phyloP scores from a whole-genome alignment of 1,140 invertebrate species.

The Drosophila lowei region DNA sequence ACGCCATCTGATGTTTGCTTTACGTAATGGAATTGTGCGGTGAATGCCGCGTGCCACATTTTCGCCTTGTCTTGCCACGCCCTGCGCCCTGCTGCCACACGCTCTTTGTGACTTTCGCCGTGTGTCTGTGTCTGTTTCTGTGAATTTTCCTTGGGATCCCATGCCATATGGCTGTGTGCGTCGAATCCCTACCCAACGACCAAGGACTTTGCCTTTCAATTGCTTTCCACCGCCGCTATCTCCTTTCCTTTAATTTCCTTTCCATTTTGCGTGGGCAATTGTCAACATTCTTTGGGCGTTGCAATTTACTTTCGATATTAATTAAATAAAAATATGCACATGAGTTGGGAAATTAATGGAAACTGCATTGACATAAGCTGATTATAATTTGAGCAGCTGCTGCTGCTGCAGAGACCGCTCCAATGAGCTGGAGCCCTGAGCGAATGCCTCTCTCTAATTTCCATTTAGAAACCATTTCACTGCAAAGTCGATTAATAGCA shows the following conservation, averaged over 20 bases:
- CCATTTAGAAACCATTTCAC: constrained; percentile 9
- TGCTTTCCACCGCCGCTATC: constrained; percentile 33
- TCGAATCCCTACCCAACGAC: constrained; percentile 37
- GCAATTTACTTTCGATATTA: constrained; percentile 72
- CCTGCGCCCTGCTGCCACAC: constrained; percentile 4
- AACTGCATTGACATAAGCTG: constrained; percentile 54
- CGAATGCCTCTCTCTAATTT: constrained; percentile 22
- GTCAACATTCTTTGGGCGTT: constrained; percentile 59
- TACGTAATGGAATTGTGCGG: constrained; percentile 80
- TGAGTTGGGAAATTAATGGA: constrained; percentile 39
- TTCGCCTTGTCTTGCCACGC: constrained; percentile 50
- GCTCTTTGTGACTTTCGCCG: constrained; percentile 14
- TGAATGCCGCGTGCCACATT: constrained; percentile 68
- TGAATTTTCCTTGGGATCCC: constrained; percentile 53
- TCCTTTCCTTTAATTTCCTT: too few species aligned
- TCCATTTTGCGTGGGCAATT: neutral
- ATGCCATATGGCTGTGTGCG: constrained; percentile 33
- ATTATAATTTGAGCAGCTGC: constrained; percentile 44
- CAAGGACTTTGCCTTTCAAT: constrained; percentile 54
- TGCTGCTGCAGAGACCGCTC: neutral
- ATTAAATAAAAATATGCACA: constrained; percentile 77
- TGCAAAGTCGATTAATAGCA: constrained; percentile 32
- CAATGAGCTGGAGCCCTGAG: too few species aligned
- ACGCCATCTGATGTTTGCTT: constrained; percentile 77
- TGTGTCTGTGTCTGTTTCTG: constrained; percentile 50